A percentile compares a stretch with the other conserved stretches of the same genome.
Conservation (phyloP, 1,140 invertebrate genomes). For the Helicoverpa armigera region DNA sequence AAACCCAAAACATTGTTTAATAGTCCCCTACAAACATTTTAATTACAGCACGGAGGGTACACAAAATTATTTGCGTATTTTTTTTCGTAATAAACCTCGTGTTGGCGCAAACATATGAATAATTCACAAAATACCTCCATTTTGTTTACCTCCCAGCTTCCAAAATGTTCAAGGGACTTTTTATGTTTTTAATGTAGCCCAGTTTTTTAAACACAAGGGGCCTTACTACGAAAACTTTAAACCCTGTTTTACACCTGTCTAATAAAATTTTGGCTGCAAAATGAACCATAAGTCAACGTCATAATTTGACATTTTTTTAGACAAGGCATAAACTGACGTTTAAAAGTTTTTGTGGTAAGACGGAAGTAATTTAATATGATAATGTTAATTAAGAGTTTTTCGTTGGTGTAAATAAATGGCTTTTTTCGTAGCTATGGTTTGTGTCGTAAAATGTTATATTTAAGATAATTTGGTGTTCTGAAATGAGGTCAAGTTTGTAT, state of each 20-base stretch:
- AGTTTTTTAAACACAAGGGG: slow-evolving; percentile 27
- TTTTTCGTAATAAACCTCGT: slow-evolving; percentile 41
- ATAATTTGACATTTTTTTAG: too few species aligned
- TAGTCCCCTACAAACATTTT: slow-evolving; percentile 42
- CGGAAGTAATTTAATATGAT: slow-evolving; percentile 41
- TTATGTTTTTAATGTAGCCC: slow-evolving; percentile 20
- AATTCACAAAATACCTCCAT: slow-evolving; percentile 31
- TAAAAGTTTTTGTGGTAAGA: too few species aligned
- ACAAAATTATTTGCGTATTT: slow-evolving; percentile 37
- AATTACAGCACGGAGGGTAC: slow-evolving; percentile 35
- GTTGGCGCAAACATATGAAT: slow-evolving; percentile 46
- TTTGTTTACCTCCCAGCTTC: slow-evolving; percentile 20
- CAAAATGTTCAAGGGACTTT: slow-evolving; percentile 34
- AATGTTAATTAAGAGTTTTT: slow-evolving; percentile 30
- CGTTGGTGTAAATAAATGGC: slow-evolving; percentile 16
- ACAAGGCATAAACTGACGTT: too few species aligned
- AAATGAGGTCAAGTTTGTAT: too few species aligned
- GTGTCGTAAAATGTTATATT: not conserved
- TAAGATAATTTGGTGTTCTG: too few species aligned
- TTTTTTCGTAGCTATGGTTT: not conserved
- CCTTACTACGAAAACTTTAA: too few species aligned
- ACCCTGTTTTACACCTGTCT: too few species aligned
- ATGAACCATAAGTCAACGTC: too few species aligned
- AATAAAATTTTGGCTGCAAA: too few species aligned
- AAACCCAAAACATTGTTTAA: slow-evolving; percentile 35